phyloP scores from a whole-genome alignment of 2,888 invertebrate genomes.

The Ormyrus rosae region DNA sequence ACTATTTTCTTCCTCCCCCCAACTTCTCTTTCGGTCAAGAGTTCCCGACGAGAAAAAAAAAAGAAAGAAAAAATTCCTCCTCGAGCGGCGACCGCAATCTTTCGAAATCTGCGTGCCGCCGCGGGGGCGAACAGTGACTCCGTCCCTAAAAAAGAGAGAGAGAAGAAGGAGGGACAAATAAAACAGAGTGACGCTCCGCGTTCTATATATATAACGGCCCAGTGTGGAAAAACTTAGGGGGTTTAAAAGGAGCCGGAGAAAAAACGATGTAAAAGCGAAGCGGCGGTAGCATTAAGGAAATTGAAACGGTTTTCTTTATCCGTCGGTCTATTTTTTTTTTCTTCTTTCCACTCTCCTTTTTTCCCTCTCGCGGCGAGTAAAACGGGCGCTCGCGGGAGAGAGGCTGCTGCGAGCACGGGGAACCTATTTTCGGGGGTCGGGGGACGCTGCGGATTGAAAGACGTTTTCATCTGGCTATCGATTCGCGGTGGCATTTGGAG shows the following conservation, averaged over 20 bases:
- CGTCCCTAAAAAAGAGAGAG: not conserved
- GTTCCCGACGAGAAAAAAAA: no score
- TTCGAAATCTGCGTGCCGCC: not conserved
- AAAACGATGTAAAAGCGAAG: conserved; percentile 56
- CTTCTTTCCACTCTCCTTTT: no score
- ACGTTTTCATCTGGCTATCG: conserved; percentile 51
- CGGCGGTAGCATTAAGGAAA: conserved; percentile 64
- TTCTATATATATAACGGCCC: not conserved
- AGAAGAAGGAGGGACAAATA: conserved; percentile 17
- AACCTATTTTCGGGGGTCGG: conserved; percentile 34
- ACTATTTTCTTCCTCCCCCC: no score
- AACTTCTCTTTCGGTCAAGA: no score
- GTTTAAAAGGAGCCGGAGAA: not conserved
- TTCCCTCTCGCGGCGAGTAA: conserved; percentile 10
- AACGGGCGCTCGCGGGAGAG: conserved; percentile 8
- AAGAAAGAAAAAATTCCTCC: not conserved
- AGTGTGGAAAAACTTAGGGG: no score
- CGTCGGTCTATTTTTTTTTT: conserved; percentile 14
- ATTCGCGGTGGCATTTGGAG: conserved; percentile 7
- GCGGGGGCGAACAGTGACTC: not conserved
- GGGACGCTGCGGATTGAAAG: conserved; percentile 34
- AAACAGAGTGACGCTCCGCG: not conserved
- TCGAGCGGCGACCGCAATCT: conserved; percentile 3
- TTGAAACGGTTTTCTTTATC: conserved; percentile 67
- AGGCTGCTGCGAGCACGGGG: not conserved